Base-by-base conservation (phyloP, 1,140 invertebrate genomes). In the Lucilia cuprina region DNA sequence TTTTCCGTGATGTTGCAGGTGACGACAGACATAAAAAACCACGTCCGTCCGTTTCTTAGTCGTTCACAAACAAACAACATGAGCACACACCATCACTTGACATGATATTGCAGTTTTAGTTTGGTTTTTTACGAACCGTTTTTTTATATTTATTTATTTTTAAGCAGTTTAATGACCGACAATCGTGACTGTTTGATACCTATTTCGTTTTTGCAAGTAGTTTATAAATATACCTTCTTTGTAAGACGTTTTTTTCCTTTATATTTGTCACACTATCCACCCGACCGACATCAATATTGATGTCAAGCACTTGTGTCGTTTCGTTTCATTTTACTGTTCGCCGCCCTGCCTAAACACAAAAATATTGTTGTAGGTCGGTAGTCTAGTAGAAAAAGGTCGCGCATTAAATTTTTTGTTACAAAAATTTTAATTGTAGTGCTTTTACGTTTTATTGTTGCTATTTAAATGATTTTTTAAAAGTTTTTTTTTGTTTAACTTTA, bases 151-250 rank as follows among this genome's bases (percentile, higher is more conserved):
- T 30, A 30, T n/a, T 60, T 14, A 7, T 60, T 70, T 25, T 70
- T 21, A 70, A 70, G n/a, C 65, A n/a, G 65, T 70, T 70, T 70
- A 70, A 70, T 70, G 65, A 70, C 65, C 65, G 65, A 70, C 65
- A 70, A 70, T 70, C 65, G 19, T 70, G 65, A 70, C 65, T 70
- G n/a, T 70, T 25, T 60, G 55, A 60, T 17, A n/a, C 55, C 55
- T 60, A 60, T 60, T 60, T 60, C 25, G 25, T 30, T 60, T 60
- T 17, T n/a, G 55, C 55, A 5, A n/a, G 13, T 60, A 7, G 5
- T 60, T 60, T 41, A 41, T 41, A 41, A 41, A 41, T 41, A 41
- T 41, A 10, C 41, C 41, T 60, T 60, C 14, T 60, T 17, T 17
- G n/a, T 60, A 60, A 60, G n/a, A 7, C 14, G 55, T 60, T 17